Evolutionary conservation across 1,140 invertebrate genomes (phyloP).

Genomic region (Pogonus chalceus): DNA sequence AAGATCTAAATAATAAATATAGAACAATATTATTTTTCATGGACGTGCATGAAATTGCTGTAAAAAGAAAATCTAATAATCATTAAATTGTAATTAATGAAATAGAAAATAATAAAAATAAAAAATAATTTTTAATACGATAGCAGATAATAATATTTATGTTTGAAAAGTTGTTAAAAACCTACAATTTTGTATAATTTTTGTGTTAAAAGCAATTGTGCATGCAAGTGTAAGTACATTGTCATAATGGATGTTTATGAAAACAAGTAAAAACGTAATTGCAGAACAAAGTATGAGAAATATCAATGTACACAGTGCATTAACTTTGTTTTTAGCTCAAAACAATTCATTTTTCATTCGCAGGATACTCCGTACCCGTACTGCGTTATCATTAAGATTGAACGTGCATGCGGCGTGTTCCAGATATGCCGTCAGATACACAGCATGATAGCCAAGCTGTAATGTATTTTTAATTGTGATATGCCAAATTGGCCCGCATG

Average conservation of each 20-base stretch:
- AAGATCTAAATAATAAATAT: too few species aligned
- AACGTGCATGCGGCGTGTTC: neutral
- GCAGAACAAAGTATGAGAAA: neutral
- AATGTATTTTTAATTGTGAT: constrained; percentile 7
- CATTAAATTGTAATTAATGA: neutral
- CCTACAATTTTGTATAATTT: neutral
- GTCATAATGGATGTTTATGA: neutral
- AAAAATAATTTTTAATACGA: neutral
- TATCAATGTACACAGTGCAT: neutral
- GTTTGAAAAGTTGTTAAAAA: too few species aligned
- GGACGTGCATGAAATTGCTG: too few species aligned
- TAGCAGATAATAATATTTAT: too few species aligned
- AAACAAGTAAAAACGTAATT: neutral
- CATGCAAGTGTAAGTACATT: neutral
- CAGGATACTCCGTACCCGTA: neutral
- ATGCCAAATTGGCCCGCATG: neutral
- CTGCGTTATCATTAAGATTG: neutral
- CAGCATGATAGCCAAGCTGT: neutral
- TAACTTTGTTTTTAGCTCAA: neutral
- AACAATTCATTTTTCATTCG: neutral
- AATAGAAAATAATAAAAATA: neutral
- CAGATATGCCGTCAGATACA: constrained; percentile 1
- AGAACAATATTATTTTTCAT: too few species aligned
- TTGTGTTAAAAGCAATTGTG: neutral
- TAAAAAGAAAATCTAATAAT: neutral